Percentiles rank a stretch among this genome's conserved stretches.
Evolutionary conservation across 2,113 vertebrate species (phyloP).

Genomic region (Notothenia coriiceps): DNA sequence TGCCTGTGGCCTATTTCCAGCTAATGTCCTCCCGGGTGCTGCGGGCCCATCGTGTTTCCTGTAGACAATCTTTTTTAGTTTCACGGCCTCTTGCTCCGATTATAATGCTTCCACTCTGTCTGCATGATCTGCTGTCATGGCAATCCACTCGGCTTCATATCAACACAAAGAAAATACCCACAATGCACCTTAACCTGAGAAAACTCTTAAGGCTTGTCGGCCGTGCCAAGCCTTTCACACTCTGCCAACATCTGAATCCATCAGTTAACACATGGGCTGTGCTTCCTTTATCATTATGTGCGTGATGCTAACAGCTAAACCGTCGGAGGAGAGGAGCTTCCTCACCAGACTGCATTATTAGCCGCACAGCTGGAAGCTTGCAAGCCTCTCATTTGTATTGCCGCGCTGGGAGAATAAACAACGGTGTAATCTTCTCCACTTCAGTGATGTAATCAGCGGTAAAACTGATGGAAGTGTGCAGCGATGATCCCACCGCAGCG

Average conservation of each 20-base stretch:
- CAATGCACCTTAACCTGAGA: constrained; percentile 62
- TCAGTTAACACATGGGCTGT: constrained; percentile 59
- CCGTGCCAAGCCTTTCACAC: constrained; percentile 56
- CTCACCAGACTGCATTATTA: constrained; percentile 75
- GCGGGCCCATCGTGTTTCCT: constrained; percentile 68
- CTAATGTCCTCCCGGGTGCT: constrained; percentile 71
- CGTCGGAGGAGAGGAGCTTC: constrained; percentile 70
- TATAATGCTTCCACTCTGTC: constrained; percentile 57
- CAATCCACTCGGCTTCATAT: constrained; percentile 57
- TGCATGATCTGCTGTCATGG: constrained; percentile 68
- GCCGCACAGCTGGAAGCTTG: constrained; percentile 76
- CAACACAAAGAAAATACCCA: constrained; percentile 58
- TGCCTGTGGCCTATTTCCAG: constrained; percentile 75
- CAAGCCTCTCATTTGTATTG: constrained; percentile 75
- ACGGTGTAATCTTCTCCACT: constrained; percentile 70
- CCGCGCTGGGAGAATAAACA: constrained; percentile 68
- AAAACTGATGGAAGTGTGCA: constrained; percentile 62
- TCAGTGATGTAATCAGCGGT: constrained; percentile 78
- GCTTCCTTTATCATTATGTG: constrained; percentile 49
- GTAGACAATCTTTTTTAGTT: constrained; percentile 75
- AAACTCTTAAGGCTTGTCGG: constrained; percentile 57
- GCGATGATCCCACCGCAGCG: constrained; percentile 26
- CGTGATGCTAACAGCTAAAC: constrained; percentile 64
- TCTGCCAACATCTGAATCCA: constrained; percentile 49
- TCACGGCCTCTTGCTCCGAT: constrained; percentile 66